These are phyloP conservation scores for Papilio polytes DNA, from an alignment of 1,140 invertebrate genomes.

Conservation along the genomic window DNA sequence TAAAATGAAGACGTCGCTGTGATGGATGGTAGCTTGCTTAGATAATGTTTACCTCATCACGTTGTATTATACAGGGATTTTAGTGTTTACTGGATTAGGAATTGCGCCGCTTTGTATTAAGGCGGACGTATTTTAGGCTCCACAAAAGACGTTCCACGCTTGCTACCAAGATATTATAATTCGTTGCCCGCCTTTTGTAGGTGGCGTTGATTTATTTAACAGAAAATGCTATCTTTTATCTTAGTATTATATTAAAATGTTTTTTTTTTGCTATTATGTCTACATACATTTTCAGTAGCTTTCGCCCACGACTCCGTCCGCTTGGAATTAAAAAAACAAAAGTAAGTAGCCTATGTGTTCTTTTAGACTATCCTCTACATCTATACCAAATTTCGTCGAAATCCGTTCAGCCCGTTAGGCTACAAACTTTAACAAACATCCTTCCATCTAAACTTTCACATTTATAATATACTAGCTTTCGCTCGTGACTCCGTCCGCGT, in stretches of 20 bases:
- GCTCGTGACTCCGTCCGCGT: too few relatives aligned
- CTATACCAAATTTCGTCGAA: too few relatives aligned
- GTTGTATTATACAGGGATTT: conserved; percentile 32
- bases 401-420: too few relatives aligned
- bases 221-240: conserved; percentile 6
- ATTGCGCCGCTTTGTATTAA: conserved; percentile 29
- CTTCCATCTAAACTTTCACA: too few relatives aligned
- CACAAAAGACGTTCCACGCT: conserved; percentile 31
- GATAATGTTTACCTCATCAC: conserved; percentile 16
- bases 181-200: conserved; percentile 11
- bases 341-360: too few relatives aligned
- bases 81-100: conserved; percentile 32
- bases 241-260: conserved; percentile 1
- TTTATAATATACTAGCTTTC: too few relatives aligned
- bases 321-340: too few relatives aligned
- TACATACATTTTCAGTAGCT: neutral
- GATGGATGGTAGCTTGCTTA: conserved; percentile 18
- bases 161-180: conserved; percentile 32
- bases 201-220: conserved; percentile 18
- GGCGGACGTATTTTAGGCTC: conserved; percentile 23
- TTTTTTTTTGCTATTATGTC: neutral
- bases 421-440: too few relatives aligned
- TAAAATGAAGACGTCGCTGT: neutral
- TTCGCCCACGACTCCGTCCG: too few relatives aligned
- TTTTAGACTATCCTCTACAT: too few relatives aligned